A percentile compares a stretch with the other conserved stretches of the same genome.
These are phyloP conservation scores for Menura novaehollandiae DNA, from an alignment of 2,113 vertebrate species.

Conservation along the genomic window DNA sequence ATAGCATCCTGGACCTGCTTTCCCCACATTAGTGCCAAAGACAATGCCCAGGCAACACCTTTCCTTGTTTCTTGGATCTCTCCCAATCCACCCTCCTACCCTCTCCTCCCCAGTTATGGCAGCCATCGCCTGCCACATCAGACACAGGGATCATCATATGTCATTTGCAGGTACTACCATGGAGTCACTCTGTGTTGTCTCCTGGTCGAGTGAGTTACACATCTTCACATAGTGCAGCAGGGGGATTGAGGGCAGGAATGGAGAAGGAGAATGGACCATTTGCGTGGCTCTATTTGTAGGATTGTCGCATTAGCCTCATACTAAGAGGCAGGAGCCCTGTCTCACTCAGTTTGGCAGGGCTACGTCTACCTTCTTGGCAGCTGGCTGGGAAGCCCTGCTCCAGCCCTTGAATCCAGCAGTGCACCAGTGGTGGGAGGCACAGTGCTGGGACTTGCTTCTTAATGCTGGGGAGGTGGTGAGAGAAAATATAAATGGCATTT, in stretches of 20 bases:
- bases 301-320: rapidly evolving
- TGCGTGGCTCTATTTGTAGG: not conserved
- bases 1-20: not conserved
- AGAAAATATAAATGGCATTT: not conserved
- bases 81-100: not conserved
- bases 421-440: not conserved
- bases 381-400: not conserved
- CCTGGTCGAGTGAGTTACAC: not conserved
- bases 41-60: not conserved
- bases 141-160: not conserved
- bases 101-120: not conserved
- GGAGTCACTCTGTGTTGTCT: not conserved
- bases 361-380: not conserved
- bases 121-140: rapidly evolving
- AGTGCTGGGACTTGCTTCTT: not conserved
- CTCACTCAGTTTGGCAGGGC: not conserved
- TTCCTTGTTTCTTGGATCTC: not conserved
- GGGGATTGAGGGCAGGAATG: not conserved
- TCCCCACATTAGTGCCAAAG: not conserved
- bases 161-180: not conserved
- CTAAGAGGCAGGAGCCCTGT: not conserved
- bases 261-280: not conserved
- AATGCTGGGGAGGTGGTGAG: not conserved
- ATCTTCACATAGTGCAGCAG: not conserved
- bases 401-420: not conserved